These are phyloP conservation scores for Iguana delicatissima DNA, from an alignment of 2,797 vertebrate genomes.

Conservation along the genomic window DNA sequence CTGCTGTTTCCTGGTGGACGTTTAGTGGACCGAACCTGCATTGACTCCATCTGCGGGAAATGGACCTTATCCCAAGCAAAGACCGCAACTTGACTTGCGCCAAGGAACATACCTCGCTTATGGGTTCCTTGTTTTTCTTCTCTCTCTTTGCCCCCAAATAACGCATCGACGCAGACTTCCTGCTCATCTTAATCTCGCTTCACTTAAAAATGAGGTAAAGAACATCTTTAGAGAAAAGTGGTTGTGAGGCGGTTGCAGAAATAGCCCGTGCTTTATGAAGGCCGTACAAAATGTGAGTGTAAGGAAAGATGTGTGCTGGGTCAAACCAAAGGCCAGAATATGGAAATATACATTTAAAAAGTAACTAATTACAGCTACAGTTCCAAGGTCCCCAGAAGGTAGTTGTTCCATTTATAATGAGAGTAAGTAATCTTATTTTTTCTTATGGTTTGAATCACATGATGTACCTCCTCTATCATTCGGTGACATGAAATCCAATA, in stretches of 20 bases:
- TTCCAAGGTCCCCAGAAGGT: no score
- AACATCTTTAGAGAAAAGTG: background rate
- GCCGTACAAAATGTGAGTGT: background rate
- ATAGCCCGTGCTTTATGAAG: background rate
- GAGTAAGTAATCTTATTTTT: background rate
- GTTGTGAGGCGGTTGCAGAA: no score
- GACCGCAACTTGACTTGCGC: background rate
- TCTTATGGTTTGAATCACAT: no score
- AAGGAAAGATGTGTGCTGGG: no score
- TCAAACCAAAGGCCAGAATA: background rate
- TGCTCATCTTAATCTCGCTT: background rate
- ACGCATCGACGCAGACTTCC: background rate
- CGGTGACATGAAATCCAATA: no score
- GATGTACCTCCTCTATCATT: no score
- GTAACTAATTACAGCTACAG: background rate
- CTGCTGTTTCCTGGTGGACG: no score
- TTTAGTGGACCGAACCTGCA: no score
- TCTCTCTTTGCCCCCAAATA: background rate
- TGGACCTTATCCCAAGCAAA: no score
- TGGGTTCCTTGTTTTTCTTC: no score
- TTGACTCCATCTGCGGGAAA: background rate
- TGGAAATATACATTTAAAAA: background rate
- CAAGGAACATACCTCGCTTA: no score
- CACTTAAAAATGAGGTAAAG: slow-evolving; percentile 26
- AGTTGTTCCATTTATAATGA: background rate